Conservation (phyloP, 2,113 vertebrate genomes). For the Stegostoma tigrinum region DNA sequence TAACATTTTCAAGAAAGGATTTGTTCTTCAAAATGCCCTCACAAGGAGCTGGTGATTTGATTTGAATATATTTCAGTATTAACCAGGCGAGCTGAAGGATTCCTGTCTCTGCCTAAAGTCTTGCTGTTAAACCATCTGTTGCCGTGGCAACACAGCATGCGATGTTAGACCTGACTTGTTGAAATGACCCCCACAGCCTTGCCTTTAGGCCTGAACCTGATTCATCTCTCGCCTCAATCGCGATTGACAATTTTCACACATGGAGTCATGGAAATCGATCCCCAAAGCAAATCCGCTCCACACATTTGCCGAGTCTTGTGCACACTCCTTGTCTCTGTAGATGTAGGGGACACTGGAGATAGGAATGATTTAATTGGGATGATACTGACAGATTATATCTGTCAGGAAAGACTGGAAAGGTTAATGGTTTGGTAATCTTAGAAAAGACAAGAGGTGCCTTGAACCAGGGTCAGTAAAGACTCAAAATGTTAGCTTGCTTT, state of each 20-base stretch:
- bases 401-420: too few relatives aligned
- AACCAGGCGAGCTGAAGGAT: neutral
- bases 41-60: neutral
- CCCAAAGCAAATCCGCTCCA: neutral
- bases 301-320: neutral
- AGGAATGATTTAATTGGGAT: neutral
- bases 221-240: neutral
- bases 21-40: neutral
- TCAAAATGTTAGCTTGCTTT: too few relatives aligned
- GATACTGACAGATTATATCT: too few relatives aligned
- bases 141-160: slow-evolving; percentile 1
- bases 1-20: neutral
- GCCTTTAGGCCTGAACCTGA: neutral
- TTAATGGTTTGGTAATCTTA: too few relatives aligned
- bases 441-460: too few relatives aligned
- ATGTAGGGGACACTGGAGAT: neutral
- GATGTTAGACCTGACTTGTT: neutral
- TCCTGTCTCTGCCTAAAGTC: neutral
- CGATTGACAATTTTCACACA: neutral
- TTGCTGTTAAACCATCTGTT: slow-evolving; percentile 27
- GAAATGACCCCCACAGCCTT: neutral
- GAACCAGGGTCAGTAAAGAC: too few relatives aligned
- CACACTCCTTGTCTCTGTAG: neutral
- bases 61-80: neutral
- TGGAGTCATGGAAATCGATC: neutral